A percentile compares a stretch with the other conserved stretches of the same genome.
These are phyloP conservation scores for Cancer borealis DNA, from an alignment of 2,888 invertebrate genomes.

Conservation along the genomic window DNA sequence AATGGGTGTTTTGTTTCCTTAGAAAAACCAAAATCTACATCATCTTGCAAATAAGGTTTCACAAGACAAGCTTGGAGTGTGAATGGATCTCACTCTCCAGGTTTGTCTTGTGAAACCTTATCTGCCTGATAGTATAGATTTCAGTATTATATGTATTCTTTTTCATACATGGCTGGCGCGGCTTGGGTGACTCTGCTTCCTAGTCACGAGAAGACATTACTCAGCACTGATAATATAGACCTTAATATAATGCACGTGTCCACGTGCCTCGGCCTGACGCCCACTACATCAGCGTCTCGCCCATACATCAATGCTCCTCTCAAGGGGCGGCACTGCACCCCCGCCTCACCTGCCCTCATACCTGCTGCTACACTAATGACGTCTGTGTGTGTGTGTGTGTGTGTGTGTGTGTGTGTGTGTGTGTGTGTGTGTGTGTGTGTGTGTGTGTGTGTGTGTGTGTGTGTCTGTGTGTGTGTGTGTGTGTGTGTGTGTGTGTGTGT, in stretches of 20 bases:
- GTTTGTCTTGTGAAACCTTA: background rate
- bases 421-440: background rate
- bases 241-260: background rate
- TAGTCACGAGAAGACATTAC: background rate
- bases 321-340: background rate
- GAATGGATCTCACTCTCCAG: too few species aligned
- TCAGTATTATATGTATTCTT: background rate
- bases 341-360: background rate
- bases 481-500: background rate
- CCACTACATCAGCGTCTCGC: background rate
- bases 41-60: background rate
- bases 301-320: background rate
- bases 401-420: background rate
- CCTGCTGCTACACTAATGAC: background rate
- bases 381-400: background rate
- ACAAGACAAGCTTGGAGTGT: background rate
- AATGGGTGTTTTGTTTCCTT: background rate
- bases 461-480: too few species aligned
- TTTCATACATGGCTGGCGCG: too few species aligned
- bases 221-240: background rate
- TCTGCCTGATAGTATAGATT: background rate
- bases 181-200: background rate
- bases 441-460: too few species aligned
- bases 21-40: background rate
- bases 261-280: background rate